phyloP scores from a whole-genome alignment of 2,113 vertebrate genomes.

The Apteryx mantelli region DNA sequence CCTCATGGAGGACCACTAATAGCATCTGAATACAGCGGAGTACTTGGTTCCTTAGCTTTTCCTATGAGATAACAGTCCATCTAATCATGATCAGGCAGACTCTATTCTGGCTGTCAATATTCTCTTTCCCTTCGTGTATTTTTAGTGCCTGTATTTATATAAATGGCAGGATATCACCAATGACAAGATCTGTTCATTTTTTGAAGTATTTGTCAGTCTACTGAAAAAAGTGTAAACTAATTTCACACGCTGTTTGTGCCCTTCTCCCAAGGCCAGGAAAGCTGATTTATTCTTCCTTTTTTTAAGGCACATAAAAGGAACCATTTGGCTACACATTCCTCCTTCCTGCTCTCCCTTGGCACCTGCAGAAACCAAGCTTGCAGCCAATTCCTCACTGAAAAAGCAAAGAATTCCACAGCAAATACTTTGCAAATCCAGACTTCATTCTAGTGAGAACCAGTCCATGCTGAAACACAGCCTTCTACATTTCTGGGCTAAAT shows the following conservation, averaged over 20 bases:
- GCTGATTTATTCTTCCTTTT: constrained; percentile 20
- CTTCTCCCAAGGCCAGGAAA: constrained; percentile 6
- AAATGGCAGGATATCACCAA: neutral
- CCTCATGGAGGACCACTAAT: neutral
- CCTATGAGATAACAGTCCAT: neutral
- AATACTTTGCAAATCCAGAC: neutral
- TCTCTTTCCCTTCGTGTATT: neutral
- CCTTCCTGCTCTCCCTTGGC: constrained; percentile 44
- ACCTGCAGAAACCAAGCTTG: neutral
- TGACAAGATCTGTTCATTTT: neutral
- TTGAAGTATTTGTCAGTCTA: neutral
- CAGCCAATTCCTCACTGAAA: constrained; percentile 19
- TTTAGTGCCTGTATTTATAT: neutral
- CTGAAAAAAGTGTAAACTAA: neutral
- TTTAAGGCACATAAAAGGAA: neutral
- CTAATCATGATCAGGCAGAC: neutral
- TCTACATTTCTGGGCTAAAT: neutral
- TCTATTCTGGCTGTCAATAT: neutral
- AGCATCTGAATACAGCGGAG: neutral
- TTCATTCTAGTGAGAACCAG: constrained; percentile 13
- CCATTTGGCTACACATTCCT: constrained; percentile 33
- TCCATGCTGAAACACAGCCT: neutral
- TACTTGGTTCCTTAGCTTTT: neutral
- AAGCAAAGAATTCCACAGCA: neutral
- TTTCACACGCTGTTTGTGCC: neutral